Percentiles rank a stretch among this genome's conserved stretches.
These are phyloP conservation scores for Piprites chloris DNA, from an alignment of 2,113 vertebrate species.

Conservation along the genomic window DNA sequence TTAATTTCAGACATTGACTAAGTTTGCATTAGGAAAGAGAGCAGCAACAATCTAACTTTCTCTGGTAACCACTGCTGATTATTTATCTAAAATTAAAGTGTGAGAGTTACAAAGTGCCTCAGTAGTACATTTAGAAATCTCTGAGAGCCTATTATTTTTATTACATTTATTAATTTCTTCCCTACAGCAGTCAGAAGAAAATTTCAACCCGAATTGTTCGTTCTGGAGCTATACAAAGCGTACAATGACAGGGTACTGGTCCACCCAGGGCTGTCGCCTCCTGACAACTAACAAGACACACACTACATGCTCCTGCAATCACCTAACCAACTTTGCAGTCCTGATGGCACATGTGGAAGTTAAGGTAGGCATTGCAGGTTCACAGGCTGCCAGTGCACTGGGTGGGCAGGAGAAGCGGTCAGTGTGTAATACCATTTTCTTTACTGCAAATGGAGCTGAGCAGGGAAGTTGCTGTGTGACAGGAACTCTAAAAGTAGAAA, in stretches of 20 bases:
- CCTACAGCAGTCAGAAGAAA: conserved; percentile 92
- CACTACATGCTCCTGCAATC: conserved; percentile 96
- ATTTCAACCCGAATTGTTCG: conserved; percentile 98
- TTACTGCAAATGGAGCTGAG: not conserved
- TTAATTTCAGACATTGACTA: no score
- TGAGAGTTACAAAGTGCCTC: not conserved
- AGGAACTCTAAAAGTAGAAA: not conserved
- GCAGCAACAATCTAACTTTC: not conserved
- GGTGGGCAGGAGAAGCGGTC: not conserved
- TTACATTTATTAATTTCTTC: conserved; percentile 47
- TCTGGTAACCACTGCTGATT: not conserved
- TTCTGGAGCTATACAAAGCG: conserved; percentile 98
- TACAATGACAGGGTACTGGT: conserved; percentile 95
- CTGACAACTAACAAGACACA: conserved; percentile 92
- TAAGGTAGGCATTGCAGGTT: conserved; percentile 79
- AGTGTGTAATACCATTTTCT: not conserved
- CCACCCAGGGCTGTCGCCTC: conserved; percentile 94
- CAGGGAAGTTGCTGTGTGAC: not conserved
- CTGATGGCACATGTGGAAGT: conserved; percentile 99
- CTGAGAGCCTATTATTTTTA: conserved; percentile 38
- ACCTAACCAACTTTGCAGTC: conserved; percentile 96
- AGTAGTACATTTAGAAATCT: not conserved
- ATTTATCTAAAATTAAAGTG: not conserved
- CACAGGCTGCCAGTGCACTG: not conserved
- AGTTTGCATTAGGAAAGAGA: conserved; percentile 7